Percentiles rank a stretch among this genome's conserved stretches.
Conservation (phyloP, 2,113 vertebrate species). For the Nycticorax nycticorax region DNA sequence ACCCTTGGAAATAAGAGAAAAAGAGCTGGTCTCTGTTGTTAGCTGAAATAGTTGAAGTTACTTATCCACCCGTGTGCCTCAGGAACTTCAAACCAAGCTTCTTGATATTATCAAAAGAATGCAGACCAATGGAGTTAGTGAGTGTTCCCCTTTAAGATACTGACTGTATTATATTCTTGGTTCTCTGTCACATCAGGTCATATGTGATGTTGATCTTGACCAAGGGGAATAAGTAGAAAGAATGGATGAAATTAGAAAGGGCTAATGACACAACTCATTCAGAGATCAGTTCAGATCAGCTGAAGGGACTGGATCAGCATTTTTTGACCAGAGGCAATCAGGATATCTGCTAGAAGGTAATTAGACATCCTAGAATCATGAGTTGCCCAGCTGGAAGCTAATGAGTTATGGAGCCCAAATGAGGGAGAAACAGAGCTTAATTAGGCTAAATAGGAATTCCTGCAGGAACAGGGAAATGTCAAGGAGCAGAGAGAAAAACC, state of each 20-base stretch:
- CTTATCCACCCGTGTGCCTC: not conserved
- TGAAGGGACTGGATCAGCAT: slow-evolving; percentile 42
- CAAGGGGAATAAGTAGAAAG: not conserved
- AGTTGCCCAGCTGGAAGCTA: slow-evolving; percentile 66
- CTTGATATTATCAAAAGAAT: not conserved
- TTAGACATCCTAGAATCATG: slow-evolving; percentile 53
- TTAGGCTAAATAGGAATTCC: slow-evolving; percentile 66
- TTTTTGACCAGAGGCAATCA: slow-evolving; percentile 54
- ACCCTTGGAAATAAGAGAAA: not conserved
- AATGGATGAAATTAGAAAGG: not conserved
- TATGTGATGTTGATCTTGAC: slow-evolving; percentile 8
- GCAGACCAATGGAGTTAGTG: not conserved
- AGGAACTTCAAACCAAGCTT: not conserved
- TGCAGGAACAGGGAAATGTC: slow-evolving; percentile 53
- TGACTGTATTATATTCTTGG: not conserved
- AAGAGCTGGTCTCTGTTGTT: not conserved
- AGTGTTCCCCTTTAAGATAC: not conserved
- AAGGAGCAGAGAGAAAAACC: slow-evolving; percentile 33
- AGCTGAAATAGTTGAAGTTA: not conserved
- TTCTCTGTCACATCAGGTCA: not conserved
- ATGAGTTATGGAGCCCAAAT: slow-evolving; percentile 62
- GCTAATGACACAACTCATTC: slow-evolving; percentile 40
- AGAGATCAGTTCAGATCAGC: slow-evolving; percentile 47
- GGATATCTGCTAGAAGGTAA: slow-evolving; percentile 55
- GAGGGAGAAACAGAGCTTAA: slow-evolving; percentile 54